Evolutionary conservation across 2,797 vertebrate genomes (phyloP), one percentile per base, ranked within the genome.

Genomic region (Anniella stebbinsi): DNA sequence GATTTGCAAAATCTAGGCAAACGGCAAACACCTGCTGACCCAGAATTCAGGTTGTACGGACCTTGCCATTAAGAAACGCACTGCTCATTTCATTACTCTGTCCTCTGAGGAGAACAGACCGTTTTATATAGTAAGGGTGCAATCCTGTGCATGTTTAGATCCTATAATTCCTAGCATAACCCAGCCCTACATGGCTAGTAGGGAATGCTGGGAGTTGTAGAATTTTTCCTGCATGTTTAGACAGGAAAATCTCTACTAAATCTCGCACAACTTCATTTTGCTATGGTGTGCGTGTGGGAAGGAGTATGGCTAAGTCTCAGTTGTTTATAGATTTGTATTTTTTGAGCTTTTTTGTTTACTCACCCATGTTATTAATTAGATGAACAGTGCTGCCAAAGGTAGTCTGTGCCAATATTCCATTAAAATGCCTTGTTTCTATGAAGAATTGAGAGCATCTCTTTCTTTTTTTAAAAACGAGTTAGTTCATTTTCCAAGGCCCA

Each of bases 301-400:
- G 36, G 84, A 78, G 6, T 1, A 45, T 21, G 12, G n/a, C n/a
- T 80, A 38, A 18, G 51, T 6, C 25, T 54, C 12, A 30, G 33
- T 63, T 67, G n/a, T 57, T 84, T 51, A 89, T 48, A 30, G 36
- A 45, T 72, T n/a, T 84, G 8, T 69, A 9, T 45, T 48, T 48
- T 69, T n/a, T 5, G 11, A 63, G 12, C 38, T 67, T 66, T 45
- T 80, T 30, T 69, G 11, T 54, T 60, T 80, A 3, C 9, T 45
- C 45, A 17, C 75, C 38, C n/a, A 57, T 89, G 63, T n/a, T 86
- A 69, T n/a, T n/a, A n/a, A 80, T 86, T 60, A 84, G 45, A 54
- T 30, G 72, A 80, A 86, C 4, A 60, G 12, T 86, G 76, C 75
- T 80, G 63, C 28, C 75, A 85, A 77, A 57, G 17, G n/a, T 38